These are phyloP conservation scores for Hippocampus guttulatus DNA, from an alignment of 2,113 vertebrate genomes.

Conservation along the genomic window DNA sequence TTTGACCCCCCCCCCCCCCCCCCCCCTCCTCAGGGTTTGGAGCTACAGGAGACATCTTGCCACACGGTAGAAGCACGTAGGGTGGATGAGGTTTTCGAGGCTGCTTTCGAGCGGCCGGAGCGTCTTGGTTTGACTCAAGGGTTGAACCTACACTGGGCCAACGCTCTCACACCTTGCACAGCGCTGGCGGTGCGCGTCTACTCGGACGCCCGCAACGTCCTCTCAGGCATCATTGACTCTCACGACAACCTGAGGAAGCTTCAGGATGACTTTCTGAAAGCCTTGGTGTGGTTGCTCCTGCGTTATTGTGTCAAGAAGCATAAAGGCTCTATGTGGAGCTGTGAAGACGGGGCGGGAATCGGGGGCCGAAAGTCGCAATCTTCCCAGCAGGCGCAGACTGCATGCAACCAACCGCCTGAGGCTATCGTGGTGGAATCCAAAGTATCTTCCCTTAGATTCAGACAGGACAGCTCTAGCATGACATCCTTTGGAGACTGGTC, in stretches of 20 bases:
- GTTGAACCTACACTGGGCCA: conserved; percentile 88
- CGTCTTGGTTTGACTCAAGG: conserved; percentile 67
- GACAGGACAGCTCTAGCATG: conserved; percentile 75
- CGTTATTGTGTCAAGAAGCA: conserved; percentile 73
- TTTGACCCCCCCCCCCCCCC: neutral
- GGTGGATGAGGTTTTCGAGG: conserved; percentile 93
- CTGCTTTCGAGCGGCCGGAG: conserved; percentile 82
- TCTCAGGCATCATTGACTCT: conserved; percentile 93
- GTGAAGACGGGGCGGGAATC: conserved; percentile 58
- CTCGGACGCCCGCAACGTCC: conserved; percentile 87
- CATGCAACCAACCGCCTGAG: conserved; percentile 48
- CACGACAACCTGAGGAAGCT: conserved; percentile 88
- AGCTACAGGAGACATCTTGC: conserved; percentile 96
- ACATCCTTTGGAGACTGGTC: conserved; percentile 87
- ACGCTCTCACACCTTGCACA: conserved; percentile 84
- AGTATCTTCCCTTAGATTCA: conserved; percentile 55
- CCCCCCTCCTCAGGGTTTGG: conserved; percentile 78
- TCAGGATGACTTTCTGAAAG: conserved; percentile 89
- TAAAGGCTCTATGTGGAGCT: conserved; percentile 51
- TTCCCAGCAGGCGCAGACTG: conserved; percentile 63
- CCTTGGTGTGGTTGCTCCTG: conserved; percentile 87
- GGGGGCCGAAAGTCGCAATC: conserved; percentile 64
- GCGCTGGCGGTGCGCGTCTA: conserved; percentile 83
- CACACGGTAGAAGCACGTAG: conserved; percentile 91
- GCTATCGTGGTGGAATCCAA: conserved; percentile 51